Conservation (phyloP, 2,113 vertebrate species). For the mouse (Mus musculus) region DNA sequence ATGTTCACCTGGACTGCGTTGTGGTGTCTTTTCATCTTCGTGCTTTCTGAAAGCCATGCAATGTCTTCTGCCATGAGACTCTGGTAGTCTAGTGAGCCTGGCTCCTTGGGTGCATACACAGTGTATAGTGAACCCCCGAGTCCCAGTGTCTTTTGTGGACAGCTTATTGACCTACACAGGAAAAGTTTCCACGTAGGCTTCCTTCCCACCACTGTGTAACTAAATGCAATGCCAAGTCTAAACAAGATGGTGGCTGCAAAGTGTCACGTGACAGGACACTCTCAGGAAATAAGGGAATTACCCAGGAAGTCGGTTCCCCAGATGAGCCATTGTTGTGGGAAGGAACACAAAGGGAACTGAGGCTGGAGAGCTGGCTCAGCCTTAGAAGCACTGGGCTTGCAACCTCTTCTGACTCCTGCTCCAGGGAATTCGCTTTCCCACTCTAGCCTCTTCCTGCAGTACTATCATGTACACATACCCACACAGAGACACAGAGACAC, state of each 20-base stretch:
- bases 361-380: neutral
- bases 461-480: no score
- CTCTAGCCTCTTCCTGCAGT: no score
- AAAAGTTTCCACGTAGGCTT: slow-evolving; percentile 21
- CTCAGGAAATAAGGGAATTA: neutral
- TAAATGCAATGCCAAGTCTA: neutral
- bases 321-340: slow-evolving; percentile 10
- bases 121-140: neutral
- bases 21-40: neutral
- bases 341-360: slow-evolving; percentile 1
- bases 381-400: neutral
- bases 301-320: neutral
- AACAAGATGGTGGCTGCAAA: neutral
- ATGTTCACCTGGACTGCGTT: neutral
- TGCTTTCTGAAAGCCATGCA: neutral
- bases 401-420: neutral
- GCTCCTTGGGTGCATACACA: neutral
- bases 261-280: neutral
- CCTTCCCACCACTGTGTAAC: neutral
- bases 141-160: neutral
- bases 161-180: slow-evolving; percentile 17
- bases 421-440: neutral
- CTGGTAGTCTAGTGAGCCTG: neutral
- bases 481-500: neutral
- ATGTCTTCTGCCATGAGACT: neutral